A percentile compares a stretch with the other conserved stretches of the same genome.
phyloP scores from a whole-genome alignment of 2,888 invertebrate species.

The Coelinius sp. region DNA sequence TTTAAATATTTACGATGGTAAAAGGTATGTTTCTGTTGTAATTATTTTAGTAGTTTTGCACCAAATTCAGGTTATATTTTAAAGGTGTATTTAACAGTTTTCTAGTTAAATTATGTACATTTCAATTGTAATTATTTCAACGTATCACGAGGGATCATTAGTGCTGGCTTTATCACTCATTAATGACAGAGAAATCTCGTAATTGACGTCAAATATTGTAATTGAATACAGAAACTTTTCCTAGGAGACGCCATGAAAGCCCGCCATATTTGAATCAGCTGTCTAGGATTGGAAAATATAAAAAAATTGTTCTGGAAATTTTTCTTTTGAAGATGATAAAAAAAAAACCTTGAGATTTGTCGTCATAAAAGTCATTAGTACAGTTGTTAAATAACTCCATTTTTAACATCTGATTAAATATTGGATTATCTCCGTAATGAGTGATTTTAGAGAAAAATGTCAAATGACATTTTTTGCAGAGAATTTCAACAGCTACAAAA shows the following conservation, averaged over 20 bases:
- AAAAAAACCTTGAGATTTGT: no score
- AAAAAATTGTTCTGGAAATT: no score
- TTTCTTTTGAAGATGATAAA: no score
- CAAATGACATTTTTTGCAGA: no score
- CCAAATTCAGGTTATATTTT: slow-evolving; percentile 54
- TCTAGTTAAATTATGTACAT: background rate
- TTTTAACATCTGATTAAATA: no score
- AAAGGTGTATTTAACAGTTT: slow-evolving; percentile 32
- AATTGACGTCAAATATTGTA: slow-evolving; percentile 4
- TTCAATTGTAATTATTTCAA: background rate
- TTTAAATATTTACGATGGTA: slow-evolving; percentile 32
- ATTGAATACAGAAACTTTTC: background rate
- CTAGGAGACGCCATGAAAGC: slow-evolving; percentile 23
- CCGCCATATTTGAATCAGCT: slow-evolving; percentile 31
- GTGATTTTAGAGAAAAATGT: no score
- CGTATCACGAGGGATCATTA: background rate
- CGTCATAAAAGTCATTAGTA: no score
- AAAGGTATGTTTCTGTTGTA: slow-evolving; percentile 45
- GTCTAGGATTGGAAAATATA: background rate
- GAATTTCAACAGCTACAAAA: no score
- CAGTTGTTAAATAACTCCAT: no score
- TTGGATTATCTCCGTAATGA: no score
- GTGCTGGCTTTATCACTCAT: background rate
- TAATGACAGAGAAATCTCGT: background rate
- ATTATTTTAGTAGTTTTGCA: slow-evolving; percentile 34